These are phyloP conservation scores for Apotomis capreana DNA, from an alignment of 2,888 invertebrate species.

Conservation along the genomic window DNA sequence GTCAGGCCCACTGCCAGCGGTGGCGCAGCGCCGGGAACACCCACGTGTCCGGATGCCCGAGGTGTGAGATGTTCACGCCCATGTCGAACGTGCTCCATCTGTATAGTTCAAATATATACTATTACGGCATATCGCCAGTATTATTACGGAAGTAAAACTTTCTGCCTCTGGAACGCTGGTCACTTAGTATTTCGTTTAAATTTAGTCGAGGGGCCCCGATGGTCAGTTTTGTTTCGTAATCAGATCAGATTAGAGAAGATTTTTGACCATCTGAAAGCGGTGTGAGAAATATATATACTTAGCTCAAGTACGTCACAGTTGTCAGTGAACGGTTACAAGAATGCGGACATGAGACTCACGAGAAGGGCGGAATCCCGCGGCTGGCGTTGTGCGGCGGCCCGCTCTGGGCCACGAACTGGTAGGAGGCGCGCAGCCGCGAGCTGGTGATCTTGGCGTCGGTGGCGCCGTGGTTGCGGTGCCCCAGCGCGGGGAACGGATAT, in stretches of 20 bases:
- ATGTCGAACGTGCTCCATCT: conserved; percentile 84
- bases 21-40: conserved; percentile 83
- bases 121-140: no score
- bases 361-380: conserved; percentile 86
- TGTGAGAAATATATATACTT: no score
- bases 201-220: no score
- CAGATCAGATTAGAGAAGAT: no score
- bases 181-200: no score
- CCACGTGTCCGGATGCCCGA: conserved; percentile 88
- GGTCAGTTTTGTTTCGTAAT: no score
- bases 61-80: conserved; percentile 79
- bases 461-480: conserved; percentile 87
- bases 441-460: conserved; percentile 87
- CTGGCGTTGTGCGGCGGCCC: conserved; percentile 78
- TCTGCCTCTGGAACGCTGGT: no score
- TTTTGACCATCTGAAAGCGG: no score
- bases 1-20: conserved; percentile 77
- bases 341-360: conserved; percentile 53
- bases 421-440: conserved; percentile 58
- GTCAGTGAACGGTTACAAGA: no score
- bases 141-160: no score
- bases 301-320: no score
- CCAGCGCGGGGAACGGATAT: conserved; percentile 87
- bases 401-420: conserved; percentile 82
- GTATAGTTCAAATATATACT: conserved; percentile 6